A percentile compares a stretch with the other conserved stretches of the same genome.
These are phyloP conservation scores for Anoplolepis gracilipes DNA, from an alignment of 1,140 invertebrate genomes.

Conservation along the genomic window DNA sequence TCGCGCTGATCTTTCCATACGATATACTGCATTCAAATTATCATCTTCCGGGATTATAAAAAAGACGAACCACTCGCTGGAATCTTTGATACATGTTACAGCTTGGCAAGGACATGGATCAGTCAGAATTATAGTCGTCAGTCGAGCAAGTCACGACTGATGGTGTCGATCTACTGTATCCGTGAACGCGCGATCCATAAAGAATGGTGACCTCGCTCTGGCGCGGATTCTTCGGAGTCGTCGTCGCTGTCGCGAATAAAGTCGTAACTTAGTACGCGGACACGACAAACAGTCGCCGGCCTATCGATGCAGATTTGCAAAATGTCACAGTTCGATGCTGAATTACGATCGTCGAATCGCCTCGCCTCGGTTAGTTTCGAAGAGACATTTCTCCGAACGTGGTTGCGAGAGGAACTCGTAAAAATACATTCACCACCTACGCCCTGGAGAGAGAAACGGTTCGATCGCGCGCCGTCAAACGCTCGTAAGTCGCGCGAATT, in stretches of 20 bases:
- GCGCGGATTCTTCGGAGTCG: constrained; percentile 42
- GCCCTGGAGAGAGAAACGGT: constrained; percentile 43
- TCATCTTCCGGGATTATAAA: constrained; percentile 44
- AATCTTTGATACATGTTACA: constrained; percentile 14
- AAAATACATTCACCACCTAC: constrained; percentile 62
- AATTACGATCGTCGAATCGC: constrained; percentile 59
- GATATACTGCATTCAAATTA: constrained; percentile 50
- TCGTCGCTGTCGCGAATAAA: constrained; percentile 58
- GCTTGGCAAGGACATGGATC: constrained; percentile 51
- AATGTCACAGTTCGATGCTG: constrained; percentile 63
- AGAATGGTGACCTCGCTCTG: constrained; percentile 48
- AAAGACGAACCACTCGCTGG: constrained; percentile 12
- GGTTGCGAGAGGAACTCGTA: constrained; percentile 49
- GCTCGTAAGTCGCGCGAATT: constrained; percentile 63
- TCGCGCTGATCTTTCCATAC: not conserved
- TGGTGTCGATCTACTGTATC: constrained; percentile 55
- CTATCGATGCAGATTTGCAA: constrained; percentile 64
- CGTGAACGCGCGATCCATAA: constrained; percentile 58
- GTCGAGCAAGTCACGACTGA: constrained; percentile 43
- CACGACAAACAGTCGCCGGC: constrained; percentile 61
- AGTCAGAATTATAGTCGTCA: constrained; percentile 64
- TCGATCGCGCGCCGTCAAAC: constrained; percentile 54
- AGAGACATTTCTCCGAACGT: constrained; percentile 52
- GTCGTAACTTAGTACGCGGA: constrained; percentile 62
- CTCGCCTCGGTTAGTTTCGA: constrained; percentile 59